phyloP scores from a whole-genome alignment of 1,140 invertebrate species.

The Bombus vancouverensis region DNA sequence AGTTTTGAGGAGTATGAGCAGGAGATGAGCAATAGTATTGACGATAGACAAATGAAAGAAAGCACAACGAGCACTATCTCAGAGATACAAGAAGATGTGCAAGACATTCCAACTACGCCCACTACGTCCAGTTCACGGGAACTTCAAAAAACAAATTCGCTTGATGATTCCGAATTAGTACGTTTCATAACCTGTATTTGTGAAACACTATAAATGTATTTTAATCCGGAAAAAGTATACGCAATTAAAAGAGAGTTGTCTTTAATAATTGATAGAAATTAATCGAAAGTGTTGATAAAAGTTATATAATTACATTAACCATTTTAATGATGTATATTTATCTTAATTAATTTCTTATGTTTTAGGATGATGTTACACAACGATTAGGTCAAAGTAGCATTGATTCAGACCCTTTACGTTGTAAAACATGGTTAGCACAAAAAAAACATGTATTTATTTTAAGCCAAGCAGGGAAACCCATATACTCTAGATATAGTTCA shows the following conservation, averaged over 20 bases:
- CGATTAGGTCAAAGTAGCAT: conserved; percentile 74
- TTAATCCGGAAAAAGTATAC: background rate
- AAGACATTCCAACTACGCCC: conserved; percentile 72
- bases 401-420: conserved; percentile 77
- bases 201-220: background rate
- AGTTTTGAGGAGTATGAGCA: conserved; percentile 88
- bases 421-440: conserved; percentile 87
- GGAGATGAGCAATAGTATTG: conserved; percentile 85
- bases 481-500: conserved; percentile 95
- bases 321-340: background rate
- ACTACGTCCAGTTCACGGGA: conserved; percentile 46
- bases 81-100: conserved; percentile 84
- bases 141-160: conserved; percentile 61
- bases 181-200: conserved; percentile 44
- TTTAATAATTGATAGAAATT: background rate
- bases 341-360: conserved; percentile 2
- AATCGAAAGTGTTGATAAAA: background rate
- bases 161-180: conserved; percentile 75
- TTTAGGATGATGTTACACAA: conserved; percentile 76
- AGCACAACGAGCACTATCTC: conserved; percentile 82
- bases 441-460: conserved; percentile 97
- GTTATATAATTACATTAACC: background rate
- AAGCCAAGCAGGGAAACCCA: conserved; percentile 97
- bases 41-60: conserved; percentile 81
- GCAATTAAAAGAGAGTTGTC: no score